Conservation (phyloP, 2,113 vertebrate genomes). For the Perccottus glenii region DNA sequence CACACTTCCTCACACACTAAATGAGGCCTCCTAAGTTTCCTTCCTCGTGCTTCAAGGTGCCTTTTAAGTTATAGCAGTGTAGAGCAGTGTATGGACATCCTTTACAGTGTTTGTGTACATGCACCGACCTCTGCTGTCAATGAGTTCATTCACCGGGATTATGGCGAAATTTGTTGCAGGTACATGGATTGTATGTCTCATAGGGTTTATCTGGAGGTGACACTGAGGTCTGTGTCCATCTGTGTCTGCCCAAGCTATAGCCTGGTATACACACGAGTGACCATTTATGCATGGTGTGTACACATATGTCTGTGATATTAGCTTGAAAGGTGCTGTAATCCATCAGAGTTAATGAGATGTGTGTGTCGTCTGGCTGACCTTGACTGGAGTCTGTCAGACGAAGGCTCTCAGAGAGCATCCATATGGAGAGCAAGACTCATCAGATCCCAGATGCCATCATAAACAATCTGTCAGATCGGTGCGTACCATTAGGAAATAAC, state of each 20-base stretch:
- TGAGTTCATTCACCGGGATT: slow-evolving; percentile 74
- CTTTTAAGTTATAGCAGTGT: slow-evolving; percentile 35
- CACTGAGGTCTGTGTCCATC: slow-evolving; percentile 51
- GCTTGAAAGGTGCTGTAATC: slow-evolving; percentile 60
- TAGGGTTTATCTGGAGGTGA: slow-evolving; percentile 74
- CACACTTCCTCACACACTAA: slow-evolving; percentile 23
- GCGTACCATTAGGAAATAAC: slow-evolving; percentile 49
- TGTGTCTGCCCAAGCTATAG: slow-evolving; percentile 39
- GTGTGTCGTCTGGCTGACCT: slow-evolving; percentile 64
- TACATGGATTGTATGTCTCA: slow-evolving; percentile 54
- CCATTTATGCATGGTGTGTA: slow-evolving; percentile 33
- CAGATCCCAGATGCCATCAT: slow-evolving; percentile 62
- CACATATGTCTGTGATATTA: slow-evolving; percentile 55
- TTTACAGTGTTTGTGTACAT: slow-evolving; percentile 2
- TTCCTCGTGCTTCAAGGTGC: slow-evolving; percentile 59
- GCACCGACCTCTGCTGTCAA: slow-evolving; percentile 42
- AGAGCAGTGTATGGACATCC: slow-evolving; percentile 12
- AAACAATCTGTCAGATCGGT: slow-evolving; percentile 58
- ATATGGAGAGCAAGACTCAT: slow-evolving; percentile 55
- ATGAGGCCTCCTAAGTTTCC: slow-evolving; percentile 28
- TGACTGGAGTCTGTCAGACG: slow-evolving; percentile 60
- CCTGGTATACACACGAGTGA: slow-evolving; percentile 6
- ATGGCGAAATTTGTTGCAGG: slow-evolving; percentile 66
- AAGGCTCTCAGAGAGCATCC: slow-evolving; percentile 37
- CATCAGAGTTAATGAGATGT: slow-evolving; percentile 71